Conservation (phyloP, 2,113 vertebrate genomes). For the Numida meleagris region DNA sequence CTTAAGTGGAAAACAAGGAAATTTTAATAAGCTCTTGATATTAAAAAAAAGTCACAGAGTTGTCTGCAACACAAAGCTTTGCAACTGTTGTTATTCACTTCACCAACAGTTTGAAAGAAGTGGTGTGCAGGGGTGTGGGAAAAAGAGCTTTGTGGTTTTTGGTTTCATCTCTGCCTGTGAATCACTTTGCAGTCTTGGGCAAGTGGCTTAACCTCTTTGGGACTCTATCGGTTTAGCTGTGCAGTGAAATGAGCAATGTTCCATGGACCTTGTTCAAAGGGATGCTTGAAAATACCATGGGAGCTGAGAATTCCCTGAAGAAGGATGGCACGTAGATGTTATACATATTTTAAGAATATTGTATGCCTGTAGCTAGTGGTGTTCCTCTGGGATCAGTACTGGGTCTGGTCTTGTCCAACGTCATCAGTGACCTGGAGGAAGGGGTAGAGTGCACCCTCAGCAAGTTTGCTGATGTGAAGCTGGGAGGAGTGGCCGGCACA, state of each 20-base stretch:
- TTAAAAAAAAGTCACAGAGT: not conserved
- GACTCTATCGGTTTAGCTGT: not conserved
- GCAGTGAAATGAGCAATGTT: not conserved
- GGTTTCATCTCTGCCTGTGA: conserved; percentile 61
- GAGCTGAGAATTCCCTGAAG: not conserved
- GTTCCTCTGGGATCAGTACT: not conserved
- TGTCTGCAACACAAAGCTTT: conserved; percentile 1
- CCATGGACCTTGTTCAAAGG: not conserved
- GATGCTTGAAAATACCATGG: not conserved
- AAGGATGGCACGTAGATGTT: not conserved
- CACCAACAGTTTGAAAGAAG: conserved; percentile 45
- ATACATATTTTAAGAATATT: not conserved
- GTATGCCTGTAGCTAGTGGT: not conserved
- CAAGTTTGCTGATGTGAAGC: not conserved
- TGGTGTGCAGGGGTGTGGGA: conserved; percentile 72
- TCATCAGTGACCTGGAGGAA: not conserved
- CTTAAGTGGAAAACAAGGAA: not conserved
- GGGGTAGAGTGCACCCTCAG: not conserved
- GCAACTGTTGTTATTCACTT: conserved; percentile 51
- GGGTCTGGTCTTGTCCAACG: not conserved
- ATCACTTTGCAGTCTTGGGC: conserved; percentile 63
- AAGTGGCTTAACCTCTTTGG: conserved; percentile 39
- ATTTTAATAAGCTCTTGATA: not conserved
- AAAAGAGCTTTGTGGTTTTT: conserved; percentile 64
- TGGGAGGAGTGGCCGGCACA: not conserved